Evolutionary conservation across 2,113 vertebrate species (phyloP).

Genomic region (Antidorcas marsupialis): DNA sequence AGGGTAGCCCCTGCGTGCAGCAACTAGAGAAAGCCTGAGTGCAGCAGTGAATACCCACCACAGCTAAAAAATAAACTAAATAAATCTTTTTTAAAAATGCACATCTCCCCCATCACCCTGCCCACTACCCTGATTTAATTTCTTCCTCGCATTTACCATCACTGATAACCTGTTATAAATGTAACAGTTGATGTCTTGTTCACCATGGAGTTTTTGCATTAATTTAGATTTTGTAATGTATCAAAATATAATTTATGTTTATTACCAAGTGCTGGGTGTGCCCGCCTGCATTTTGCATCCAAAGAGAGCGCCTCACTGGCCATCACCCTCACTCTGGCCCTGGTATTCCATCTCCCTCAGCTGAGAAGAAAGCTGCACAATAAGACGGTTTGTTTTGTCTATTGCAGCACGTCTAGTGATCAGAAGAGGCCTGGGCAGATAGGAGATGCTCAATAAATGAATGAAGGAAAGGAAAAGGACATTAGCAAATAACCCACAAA

Average conservation of each 20-base stretch:
- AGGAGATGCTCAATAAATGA: neutral
- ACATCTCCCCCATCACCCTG: neutral
- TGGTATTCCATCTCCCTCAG: neutral
- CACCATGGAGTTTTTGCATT: neutral
- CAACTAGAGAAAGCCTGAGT: neutral
- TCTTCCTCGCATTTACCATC: neutral
- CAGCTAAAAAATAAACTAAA: neutral
- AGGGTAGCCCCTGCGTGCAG: neutral
- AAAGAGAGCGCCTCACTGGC: accelerated
- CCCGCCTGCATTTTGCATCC: neutral
- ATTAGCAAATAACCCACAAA: neutral
- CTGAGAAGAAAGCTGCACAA: accelerated
- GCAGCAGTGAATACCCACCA: neutral
- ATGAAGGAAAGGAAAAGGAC: neutral
- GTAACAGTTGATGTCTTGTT: neutral
- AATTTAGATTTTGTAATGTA: neutral
- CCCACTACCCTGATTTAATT: neutral
- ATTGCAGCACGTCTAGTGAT: neutral
- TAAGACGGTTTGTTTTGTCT: neutral
- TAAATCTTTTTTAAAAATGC: neutral
- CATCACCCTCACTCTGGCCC: neutral
- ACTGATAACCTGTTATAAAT: neutral
- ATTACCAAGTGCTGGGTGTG: neutral
- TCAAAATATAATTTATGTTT: neutral
- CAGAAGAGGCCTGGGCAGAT: neutral